These are phyloP conservation scores for Brachylomia viminalis DNA, from an alignment of 2,888 invertebrate species.

Conservation along the genomic window DNA sequence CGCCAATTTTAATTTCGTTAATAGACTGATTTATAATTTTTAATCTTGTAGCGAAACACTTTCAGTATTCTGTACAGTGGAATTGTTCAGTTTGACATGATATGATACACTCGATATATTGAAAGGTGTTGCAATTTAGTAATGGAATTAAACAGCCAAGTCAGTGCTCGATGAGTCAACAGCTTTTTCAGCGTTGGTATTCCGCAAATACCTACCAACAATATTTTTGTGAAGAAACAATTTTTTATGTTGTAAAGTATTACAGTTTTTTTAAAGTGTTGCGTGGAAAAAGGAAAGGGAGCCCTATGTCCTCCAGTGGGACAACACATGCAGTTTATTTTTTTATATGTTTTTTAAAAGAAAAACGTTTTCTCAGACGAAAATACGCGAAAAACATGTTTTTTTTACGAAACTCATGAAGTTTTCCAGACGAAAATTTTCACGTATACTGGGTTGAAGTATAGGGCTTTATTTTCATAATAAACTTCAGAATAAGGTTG, in stretches of 20 bases:
- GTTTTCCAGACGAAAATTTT: too few relatives aligned
- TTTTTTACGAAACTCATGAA: too few relatives aligned
- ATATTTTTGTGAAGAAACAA: slow-evolving; percentile 1
- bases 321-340: not conserved
- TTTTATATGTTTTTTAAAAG: not conserved
- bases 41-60: slow-evolving; percentile 57
- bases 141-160: slow-evolving; percentile 64
- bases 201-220: slow-evolving; percentile 17
- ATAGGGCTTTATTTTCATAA: slow-evolving; percentile 22
- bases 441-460: slow-evolving; percentile 2
- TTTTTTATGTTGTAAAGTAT: not conserved
- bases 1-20: slow-evolving; percentile 59
- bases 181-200: slow-evolving; percentile 39
- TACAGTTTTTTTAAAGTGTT: not conserved
- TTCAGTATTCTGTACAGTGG: slow-evolving; percentile 38
- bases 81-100: slow-evolving; percentile 51
- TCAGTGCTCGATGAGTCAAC: slow-evolving; percentile 63
- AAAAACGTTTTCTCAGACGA: too few relatives aligned
- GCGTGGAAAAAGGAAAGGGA: not conserved
- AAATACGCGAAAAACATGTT: not conserved
- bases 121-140: slow-evolving; percentile 63
- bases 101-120: slow-evolving; percentile 50
- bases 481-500: slow-evolving; percentile 53
- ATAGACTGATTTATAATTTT: slow-evolving; percentile 49
- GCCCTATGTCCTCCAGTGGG: too few relatives aligned